phyloP scores from a whole-genome alignment of 2,888 invertebrate genomes.

The Athetis lepigone region DNA sequence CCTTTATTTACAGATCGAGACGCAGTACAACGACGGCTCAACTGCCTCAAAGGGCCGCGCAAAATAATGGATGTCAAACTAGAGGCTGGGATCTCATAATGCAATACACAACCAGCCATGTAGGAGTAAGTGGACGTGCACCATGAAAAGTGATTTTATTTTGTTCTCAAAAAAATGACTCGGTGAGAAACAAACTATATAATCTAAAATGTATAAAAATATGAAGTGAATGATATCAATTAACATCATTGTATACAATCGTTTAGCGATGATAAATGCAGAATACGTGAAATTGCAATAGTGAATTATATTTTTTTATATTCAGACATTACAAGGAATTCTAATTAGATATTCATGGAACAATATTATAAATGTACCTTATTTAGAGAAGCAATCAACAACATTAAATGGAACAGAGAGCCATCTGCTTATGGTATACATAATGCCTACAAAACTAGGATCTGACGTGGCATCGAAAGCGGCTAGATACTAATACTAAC shows the following conservation, averaged over 20 bases:
- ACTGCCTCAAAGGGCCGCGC: slow-evolving; percentile 87
- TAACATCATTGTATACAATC: slow-evolving; percentile 78
- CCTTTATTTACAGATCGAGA: slow-evolving; percentile 94
- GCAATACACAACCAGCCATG: slow-evolving; percentile 73
- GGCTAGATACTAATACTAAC: no score
- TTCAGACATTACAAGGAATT: slow-evolving; percentile 74
- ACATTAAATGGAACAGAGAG: slow-evolving; percentile 9
- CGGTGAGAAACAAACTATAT: slow-evolving; percentile 74
- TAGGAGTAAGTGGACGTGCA: slow-evolving; percentile 80
- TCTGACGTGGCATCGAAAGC: neutral
- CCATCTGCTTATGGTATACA: neutral
- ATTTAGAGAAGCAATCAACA: slow-evolving; percentile 32
- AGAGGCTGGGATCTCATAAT: slow-evolving; percentile 90
- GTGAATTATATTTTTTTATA: slow-evolving; percentile 88
- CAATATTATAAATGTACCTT: slow-evolving; percentile 54
- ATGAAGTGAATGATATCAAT: slow-evolving; percentile 84
- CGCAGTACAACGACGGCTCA: slow-evolving; percentile 98
- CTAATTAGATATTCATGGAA: slow-evolving; percentile 72
- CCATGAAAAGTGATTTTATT: slow-evolving; percentile 89
- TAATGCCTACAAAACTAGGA: neutral
- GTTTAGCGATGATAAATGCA: slow-evolving; percentile 81
- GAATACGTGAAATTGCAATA: slow-evolving; percentile 87
- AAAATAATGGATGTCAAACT: slow-evolving; percentile 88
- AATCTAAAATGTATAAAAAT: slow-evolving; percentile 83
- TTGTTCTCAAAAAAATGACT: slow-evolving; percentile 84